Conservation (phyloP, 2,888 invertebrate genomes). For the Blera fallax region DNA sequence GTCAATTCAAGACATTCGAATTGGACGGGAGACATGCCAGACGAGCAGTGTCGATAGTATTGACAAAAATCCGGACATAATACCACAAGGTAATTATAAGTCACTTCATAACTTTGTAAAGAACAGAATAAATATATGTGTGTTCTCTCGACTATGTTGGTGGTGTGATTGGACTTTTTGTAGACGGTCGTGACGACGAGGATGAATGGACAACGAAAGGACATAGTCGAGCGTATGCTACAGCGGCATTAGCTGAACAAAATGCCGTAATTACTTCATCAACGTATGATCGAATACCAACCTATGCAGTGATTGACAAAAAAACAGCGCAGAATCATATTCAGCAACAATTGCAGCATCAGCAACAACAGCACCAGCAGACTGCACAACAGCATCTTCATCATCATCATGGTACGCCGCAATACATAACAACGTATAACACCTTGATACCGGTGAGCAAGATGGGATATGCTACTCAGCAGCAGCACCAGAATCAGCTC, state of each 20-base stretch:
- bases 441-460: constrained; percentile 81
- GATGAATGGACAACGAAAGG: constrained; percentile 82
- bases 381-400: constrained; percentile 74
- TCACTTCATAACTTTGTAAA: constrained; percentile 36
- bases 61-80: constrained; percentile 82
- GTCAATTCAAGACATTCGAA: constrained; percentile 80
- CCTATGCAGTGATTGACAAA: constrained; percentile 80
- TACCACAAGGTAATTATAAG: constrained; percentile 80
- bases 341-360: constrained; percentile 74
- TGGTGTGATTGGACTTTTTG: constrained; percentile 44
- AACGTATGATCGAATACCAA: constrained; percentile 80
- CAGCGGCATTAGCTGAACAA: constrained; percentile 81
- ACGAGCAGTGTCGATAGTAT: constrained; percentile 81
- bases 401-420: constrained; percentile 76
- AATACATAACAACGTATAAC: constrained; percentile 80
- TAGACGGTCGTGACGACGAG: constrained; percentile 81
- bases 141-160: constrained; percentile 29
- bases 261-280: constrained; percentile 80
- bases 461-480: constrained; percentile 78
- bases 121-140: constrained; percentile 35
- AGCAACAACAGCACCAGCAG: constrained; percentile 73
- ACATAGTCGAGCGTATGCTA: constrained; percentile 80
- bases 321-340: constrained; percentile 76
- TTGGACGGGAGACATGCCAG: constrained; percentile 80
- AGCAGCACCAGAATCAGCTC: constrained; percentile 74